Base-by-base conservation (phyloP, 2,888 invertebrate genomes). In the Eupithecia tripunctaria region DNA sequence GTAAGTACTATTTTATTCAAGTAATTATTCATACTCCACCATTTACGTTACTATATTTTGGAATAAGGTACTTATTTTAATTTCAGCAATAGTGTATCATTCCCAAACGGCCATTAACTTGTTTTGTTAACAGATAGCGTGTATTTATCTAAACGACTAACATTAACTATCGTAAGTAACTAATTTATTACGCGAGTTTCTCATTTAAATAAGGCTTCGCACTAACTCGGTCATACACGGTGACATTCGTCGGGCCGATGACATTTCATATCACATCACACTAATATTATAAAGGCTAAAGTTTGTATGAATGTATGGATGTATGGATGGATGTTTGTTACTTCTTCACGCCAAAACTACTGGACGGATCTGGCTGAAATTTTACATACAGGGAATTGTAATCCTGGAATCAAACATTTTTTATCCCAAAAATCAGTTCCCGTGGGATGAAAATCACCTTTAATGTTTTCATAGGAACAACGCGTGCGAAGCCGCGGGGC, bases 111-210 rank as follows among this genome's bases (percentile, higher is more conserved):
- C 67, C 27, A 51, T 67, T 67, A 67, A 27, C 27, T 51, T n/a
- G 56, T 65, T 70, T 56, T 64, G 70, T 67, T 47, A 59, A 68
- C 32, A 67, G 71, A 71, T 71, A 71, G 62, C 67, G 27, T n/a
- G 66, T 51, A 67, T 67, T 67, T 71, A 71, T 71, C 67, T 67
- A 15, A 67, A 71, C 62, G 67, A 71, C 43, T 36, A 47, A 63
- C 71, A 71, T 71, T 71, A 62, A 71, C 67, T 71, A 71, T 67
- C 62, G 47, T 47, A 67, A 71, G 67, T 67, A 71, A 68, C 65
- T 59, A 70, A 70, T 70, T 70, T 70, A 70, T 70, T 21, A 65
- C 70, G n/a, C 29, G 63, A 65, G 56, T 64, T 27, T 64, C 51
- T 70, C 38, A 65, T 65, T 65, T 65, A 56, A 65, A 38, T 68